A percentile compares a stretch with the other conserved stretches of the same genome.
phyloP scores from a whole-genome alignment of 2,888 invertebrate genomes.

The Drosophila cyrtoloma region DNA sequence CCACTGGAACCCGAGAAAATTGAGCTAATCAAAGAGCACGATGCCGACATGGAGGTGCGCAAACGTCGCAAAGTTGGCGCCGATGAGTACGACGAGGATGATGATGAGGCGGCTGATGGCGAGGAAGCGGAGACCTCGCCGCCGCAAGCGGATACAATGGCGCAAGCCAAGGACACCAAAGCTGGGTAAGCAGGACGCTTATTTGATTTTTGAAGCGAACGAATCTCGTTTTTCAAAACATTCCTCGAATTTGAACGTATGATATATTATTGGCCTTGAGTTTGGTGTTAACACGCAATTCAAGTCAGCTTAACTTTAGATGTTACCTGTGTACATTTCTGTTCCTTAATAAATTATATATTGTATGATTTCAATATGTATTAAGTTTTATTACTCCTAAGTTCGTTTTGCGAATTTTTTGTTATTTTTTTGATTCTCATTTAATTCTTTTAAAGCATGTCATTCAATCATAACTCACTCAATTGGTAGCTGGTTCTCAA shows the following conservation, averaged over 20 bases:
- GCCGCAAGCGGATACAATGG: slow-evolving; percentile 26
- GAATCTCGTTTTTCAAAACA: slow-evolving; percentile 46
- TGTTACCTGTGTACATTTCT: slow-evolving; percentile 63
- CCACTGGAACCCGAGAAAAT: slow-evolving; percentile 83
- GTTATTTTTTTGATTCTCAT: slow-evolving; percentile 36
- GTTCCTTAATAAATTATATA: slow-evolving; percentile 78
- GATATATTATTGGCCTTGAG: slow-evolving; percentile 35
- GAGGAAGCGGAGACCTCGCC: slow-evolving; percentile 20
- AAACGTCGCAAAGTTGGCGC: slow-evolving; percentile 78
- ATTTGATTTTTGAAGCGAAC: slow-evolving; percentile 28
- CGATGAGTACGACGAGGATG: slow-evolving; percentile 69
- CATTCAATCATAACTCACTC: slow-evolving; percentile 34
- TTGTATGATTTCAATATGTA: slow-evolving; percentile 50
- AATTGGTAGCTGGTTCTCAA: slow-evolving; percentile 20
- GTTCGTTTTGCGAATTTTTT: slow-evolving; percentile 19
- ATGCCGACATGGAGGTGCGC: slow-evolving; percentile 82
- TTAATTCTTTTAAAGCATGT: slow-evolving; percentile 35
- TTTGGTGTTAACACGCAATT: slow-evolving; percentile 32
- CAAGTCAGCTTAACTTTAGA: slow-evolving; percentile 64
- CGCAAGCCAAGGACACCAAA: slow-evolving; percentile 76
- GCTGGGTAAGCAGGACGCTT: slow-evolving; percentile 79
- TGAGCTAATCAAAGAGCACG: slow-evolving; percentile 84
- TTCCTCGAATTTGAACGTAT: slow-evolving; percentile 66
- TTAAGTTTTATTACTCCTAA: slow-evolving; percentile 56
- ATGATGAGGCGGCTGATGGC: slow-evolving; percentile 43